Evolutionary conservation across 2,888 invertebrate species (phyloP), one percentile per base, ranked within the genome.

Genomic region (Dexiosoma caninum): DNA sequence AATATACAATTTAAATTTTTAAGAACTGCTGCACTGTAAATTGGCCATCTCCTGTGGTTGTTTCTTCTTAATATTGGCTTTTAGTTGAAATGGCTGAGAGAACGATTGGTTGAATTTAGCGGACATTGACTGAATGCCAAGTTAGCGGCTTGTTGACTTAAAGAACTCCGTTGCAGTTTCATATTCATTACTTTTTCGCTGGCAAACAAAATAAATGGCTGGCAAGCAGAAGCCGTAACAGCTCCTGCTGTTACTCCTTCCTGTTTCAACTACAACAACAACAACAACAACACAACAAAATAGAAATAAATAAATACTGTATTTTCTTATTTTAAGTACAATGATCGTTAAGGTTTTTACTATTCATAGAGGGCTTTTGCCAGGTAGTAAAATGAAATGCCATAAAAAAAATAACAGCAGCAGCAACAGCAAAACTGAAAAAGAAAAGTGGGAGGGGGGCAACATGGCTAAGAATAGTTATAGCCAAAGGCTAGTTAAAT

Each of bases 201-300:
- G 49, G 37, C 55, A 62, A 64, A 67, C 21, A 71, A 80, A 80
- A 66, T 75, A 30, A 75, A 76, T 80, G 71, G 71, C 32, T 60
- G 32, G 72, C 67, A 62, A 35, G 64, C 74, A 80, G 64, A 77
- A 72, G 75, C 74, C 69, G 74, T 77, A 78, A 75, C 79, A 80
- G 84, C 84, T 84, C 81, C 84, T 83, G 83, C 83, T 82, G 82
- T 84, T 84, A 83, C 83, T 81, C 82, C 83, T 82, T 81, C 83
- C 82, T 82, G 82, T 72, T 77, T 46, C 7, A 6, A 5, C 6
- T 6, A 27, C 4, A 3, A 27, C 27, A 27, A 27, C 3, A n/a
- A n/a, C n/a, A n/a, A n/a, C n/a, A n/a, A n/a, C n/a, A 40, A 55
- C 19, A 40, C 32, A 60, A 66, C 16, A 46, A 55, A 23, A 67